Conservation (phyloP, 2,888 invertebrate genomes). For the Eupithecia pulchellata region DNA sequence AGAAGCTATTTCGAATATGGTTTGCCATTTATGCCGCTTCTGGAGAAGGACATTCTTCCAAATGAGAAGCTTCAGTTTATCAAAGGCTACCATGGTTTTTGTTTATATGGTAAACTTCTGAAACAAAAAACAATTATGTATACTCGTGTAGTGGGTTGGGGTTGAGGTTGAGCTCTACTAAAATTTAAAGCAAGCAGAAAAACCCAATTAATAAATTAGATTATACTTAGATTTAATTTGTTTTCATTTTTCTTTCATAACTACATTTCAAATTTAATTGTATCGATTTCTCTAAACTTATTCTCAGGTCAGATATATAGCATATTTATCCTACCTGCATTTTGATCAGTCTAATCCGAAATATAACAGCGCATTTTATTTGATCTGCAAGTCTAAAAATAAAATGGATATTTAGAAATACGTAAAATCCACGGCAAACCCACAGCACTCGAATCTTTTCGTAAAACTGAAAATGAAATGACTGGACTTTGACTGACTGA, state of each 20-base stretch:
- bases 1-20: constrained; percentile 88
- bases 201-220: not conserved
- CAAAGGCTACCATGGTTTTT: constrained; percentile 71
- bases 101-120: constrained; percentile 37
- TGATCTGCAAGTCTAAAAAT: not conserved
- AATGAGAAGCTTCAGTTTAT: constrained; percentile 89
- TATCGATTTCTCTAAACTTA: constrained; percentile 32
- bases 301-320: not conserved
- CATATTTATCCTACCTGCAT: constrained; percentile 8
- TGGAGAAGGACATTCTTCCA: constrained; percentile 94
- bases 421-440: not conserved
- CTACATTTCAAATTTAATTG: constrained; percentile 25
- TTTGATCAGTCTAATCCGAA: not conserved
- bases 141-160: not conserved
- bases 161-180: not conserved
- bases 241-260: constrained; percentile 11
- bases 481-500: no score
- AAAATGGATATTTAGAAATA: not conserved
- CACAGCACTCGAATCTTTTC: not conserved
- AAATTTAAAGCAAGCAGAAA: not conserved
- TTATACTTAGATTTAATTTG: no score
- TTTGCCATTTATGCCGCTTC: constrained; percentile 89
- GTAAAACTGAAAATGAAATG: not conserved
- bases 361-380: not conserved
- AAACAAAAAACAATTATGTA: constrained; percentile 26